phyloP scores from a whole-genome alignment of 92 coral and sea anemone species.

The Umimayanthus chanpuru region DNA sequence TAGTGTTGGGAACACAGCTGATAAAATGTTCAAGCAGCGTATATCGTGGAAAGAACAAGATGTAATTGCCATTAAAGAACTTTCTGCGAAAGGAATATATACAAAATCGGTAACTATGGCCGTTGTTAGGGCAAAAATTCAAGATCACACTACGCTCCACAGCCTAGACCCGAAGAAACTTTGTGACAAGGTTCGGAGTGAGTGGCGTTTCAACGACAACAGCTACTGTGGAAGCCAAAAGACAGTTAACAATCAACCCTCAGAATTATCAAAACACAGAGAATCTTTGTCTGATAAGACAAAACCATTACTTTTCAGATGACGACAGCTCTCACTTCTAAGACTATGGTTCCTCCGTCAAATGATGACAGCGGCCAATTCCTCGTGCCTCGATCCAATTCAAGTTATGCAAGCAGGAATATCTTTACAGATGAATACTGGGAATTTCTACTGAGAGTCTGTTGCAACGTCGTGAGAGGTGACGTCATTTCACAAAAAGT shows the following conservation, averaged over 20 bases:
- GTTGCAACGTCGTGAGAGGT: constrained; percentile 26
- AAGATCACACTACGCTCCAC: constrained; percentile 27
- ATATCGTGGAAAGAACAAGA: constrained; percentile 38
- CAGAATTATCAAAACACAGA: constrained; percentile 1
- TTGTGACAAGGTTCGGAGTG: constrained; percentile 40
- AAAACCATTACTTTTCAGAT: constrained; percentile 22
- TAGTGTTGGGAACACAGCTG: neutral
- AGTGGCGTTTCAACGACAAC: constrained; percentile 17
- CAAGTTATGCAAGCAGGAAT: constrained; percentile 30
- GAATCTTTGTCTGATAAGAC: constrained; percentile 27
- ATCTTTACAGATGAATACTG: constrained; percentile 32
- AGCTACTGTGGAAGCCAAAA: too few relatives aligned
- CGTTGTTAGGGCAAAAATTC: constrained; percentile 14
- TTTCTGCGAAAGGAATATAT: constrained; percentile 29
- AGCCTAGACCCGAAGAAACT: constrained; percentile 2
- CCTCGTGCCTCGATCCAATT: constrained; percentile 16
- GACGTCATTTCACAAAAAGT: constrained; percentile 18
- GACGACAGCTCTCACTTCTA: neutral
- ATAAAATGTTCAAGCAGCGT: neutral
- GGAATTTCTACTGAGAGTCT: constrained; percentile 23
- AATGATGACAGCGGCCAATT: neutral
- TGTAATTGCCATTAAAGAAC: constrained; percentile 3
- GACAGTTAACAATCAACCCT: neutral
- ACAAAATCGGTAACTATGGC: constrained; percentile 39
- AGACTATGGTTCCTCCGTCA: neutral